A percentile compares a stretch with the other conserved stretches of the same genome.
Evolutionary conservation across 2,113 vertebrate genomes (phyloP).

Genomic region (Phrynocephalus versicolor): DNA sequence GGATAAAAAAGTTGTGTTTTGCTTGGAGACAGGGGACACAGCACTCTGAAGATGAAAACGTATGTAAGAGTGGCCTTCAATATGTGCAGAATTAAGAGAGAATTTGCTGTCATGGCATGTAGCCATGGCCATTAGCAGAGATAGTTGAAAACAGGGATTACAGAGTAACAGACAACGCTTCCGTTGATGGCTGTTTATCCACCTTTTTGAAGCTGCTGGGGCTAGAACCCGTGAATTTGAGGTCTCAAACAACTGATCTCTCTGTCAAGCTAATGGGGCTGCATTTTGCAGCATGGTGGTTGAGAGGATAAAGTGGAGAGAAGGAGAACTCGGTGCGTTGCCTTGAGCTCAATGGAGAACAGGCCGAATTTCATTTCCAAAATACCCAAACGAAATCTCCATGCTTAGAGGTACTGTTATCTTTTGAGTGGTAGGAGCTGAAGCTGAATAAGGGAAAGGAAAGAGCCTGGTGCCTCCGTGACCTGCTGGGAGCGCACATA

Average conservation of each 20-base stretch:
- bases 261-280: neutral
- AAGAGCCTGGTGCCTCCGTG: neutral
- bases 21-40: neutral
- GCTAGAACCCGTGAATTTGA: neutral
- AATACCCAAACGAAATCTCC: neutral
- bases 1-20: neutral
- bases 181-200: neutral
- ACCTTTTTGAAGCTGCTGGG: neutral
- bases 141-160: too few relatives aligned
- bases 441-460: too few relatives aligned
- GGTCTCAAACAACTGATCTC: neutral
- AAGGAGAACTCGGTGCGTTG: neutral
- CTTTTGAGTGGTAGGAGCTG: neutral
- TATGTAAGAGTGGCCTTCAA: neutral
- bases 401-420: neutral
- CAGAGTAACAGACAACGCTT: neutral
- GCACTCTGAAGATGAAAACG: too few relatives aligned
- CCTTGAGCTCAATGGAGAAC: neutral
- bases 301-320: too few relatives aligned
- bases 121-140: neutral
- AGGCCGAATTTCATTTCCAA: neutral
- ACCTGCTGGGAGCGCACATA: neutral
- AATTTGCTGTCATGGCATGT: neutral
- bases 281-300: neutral
- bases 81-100: neutral